Evolutionary conservation across 2,888 invertebrate genomes (phyloP), one percentile per base, ranked within the genome.

Genomic region (Halictus ligatus): DNA sequence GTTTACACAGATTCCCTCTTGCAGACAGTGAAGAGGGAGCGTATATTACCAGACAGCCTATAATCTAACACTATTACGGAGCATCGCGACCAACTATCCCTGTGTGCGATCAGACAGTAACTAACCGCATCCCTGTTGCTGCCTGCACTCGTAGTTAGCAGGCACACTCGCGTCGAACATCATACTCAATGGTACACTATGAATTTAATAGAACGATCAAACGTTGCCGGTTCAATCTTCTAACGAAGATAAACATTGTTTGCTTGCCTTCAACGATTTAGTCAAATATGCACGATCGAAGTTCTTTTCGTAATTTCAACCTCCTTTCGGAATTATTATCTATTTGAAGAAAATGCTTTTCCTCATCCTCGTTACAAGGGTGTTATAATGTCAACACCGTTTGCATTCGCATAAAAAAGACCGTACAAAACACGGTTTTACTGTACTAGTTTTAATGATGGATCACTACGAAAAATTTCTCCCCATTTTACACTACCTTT

Each of bases 21-120:
- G 86, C 79, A 87, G 83, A 79, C 76, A 67, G n/a, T 64, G 76
- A 54, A 83, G 75, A 43, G 76, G 75, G 60, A 50, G 86, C 13
- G 71, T 81, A 84, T 91, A 91, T 89, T 91, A 84, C 91, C 85
- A 89, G 88, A 81, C 75, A 81, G 88, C 89, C 90, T 89, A 91
- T 91, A 91, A 88, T 89, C 84, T 94, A 94, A 95, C 92, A 86
- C 89, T 93, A 93, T 94, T 94, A 94, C 89, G 85, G 88, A 93
- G 92, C 92, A 92, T 85, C 83, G 91, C 93, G 91, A 89, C 91
- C 92, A 93, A 90, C 92, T 92, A 89, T 90, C 92, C 92, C 92
- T 93, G 91, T 93, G 91, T 93, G 91, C 92, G 92, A 94, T 94
- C 93, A 92, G 91, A 90, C 91, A 79, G 89, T 93, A 93, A 92